Evolutionary conservation across 2,888 invertebrate genomes (phyloP).

Genomic region (Abscondita cerata): DNA sequence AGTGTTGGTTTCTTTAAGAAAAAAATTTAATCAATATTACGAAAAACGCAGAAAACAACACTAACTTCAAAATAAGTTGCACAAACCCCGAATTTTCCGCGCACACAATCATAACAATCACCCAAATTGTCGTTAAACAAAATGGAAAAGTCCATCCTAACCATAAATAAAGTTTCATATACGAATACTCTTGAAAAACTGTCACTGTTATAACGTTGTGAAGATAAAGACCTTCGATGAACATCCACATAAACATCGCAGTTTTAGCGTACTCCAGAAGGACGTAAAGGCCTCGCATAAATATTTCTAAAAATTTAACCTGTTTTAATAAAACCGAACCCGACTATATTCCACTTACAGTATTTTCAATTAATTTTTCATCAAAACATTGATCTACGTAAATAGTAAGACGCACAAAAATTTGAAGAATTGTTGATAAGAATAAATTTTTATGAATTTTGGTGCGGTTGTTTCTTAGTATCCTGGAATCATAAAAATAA

Average conservation of each 20-base stretch:
- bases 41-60: no score
- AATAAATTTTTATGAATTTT: constrained; percentile 87
- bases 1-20: no score
- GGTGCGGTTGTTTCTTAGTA: constrained; percentile 81
- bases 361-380: constrained; percentile 66
- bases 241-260: constrained; percentile 97
- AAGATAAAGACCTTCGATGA: constrained; percentile 90
- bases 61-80: no score
- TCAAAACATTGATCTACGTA: constrained; percentile 74
- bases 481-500: constrained; percentile 69
- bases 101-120: constrained; percentile 61
- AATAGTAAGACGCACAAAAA: constrained; percentile 72
- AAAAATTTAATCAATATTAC: no score
- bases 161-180: constrained; percentile 68
- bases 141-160: constrained; percentile 80
- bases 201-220: constrained; percentile 83
- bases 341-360: no score
- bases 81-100: constrained; percentile 49
- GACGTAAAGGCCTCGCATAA: constrained; percentile 80
- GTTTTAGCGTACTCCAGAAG: constrained; percentile 88
- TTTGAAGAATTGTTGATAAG: constrained; percentile 80
- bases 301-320: constrained; percentile 72
- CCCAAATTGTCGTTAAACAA: constrained; percentile 74
- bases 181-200: constrained; percentile 70
- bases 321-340: background rate